phyloP scores from a whole-genome alignment of 2,113 vertebrate genomes.

The Thalassarche chlororhynchos region DNA sequence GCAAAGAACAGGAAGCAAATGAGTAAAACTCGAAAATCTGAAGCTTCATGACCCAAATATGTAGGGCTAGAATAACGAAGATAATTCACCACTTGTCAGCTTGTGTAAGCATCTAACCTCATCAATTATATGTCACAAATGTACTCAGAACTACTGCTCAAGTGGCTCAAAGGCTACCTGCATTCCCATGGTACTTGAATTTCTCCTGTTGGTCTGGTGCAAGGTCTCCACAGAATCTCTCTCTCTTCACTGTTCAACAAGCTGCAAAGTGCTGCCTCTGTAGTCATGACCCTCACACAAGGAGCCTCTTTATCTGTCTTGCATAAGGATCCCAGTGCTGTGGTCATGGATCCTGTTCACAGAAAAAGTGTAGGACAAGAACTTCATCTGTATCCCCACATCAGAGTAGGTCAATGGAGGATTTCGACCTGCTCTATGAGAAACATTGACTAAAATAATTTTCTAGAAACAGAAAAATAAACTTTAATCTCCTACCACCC shows the following conservation, averaged over 20 bases:
- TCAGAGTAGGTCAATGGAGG: not conserved
- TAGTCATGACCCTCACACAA: not conserved
- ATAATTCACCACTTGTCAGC: not conserved
- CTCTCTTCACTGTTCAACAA: not conserved
- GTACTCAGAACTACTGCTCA: not conserved
- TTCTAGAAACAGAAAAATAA: not conserved
- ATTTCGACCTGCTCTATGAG: not conserved
- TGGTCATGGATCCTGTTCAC: not conserved
- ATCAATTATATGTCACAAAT: not conserved
- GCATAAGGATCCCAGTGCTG: not conserved
- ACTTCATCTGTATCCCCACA: no score
- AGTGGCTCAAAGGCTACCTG: not conserved
- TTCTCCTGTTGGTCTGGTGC: not conserved
- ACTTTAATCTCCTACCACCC: not conserved
- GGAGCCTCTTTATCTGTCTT: not conserved
- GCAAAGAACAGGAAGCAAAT: not conserved
- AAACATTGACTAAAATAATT: not conserved
- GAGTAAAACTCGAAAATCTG: not conserved
- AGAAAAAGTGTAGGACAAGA: not conserved
- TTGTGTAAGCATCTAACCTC: not conserved
- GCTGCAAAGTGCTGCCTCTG: not conserved
- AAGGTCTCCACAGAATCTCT: not conserved
- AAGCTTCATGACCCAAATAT: not conserved
- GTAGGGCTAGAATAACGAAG: rapidly evolving
- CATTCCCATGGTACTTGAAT: not conserved